Evolutionary conservation across 2,888 invertebrate genomes (phyloP).

Genomic region (Anoplius nigerrimus): DNA sequence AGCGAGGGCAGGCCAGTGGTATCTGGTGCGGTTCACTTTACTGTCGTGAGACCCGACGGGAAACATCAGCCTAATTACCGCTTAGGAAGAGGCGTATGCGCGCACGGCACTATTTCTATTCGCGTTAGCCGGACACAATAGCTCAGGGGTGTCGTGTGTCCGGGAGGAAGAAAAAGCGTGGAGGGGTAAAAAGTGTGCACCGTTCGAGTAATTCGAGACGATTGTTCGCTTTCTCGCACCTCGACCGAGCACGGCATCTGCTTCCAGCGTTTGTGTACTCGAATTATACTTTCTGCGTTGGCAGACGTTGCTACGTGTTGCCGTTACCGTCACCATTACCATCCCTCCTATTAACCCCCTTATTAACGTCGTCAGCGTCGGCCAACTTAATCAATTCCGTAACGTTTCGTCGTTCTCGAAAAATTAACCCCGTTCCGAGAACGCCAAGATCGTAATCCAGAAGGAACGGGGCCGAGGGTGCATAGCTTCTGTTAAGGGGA

Average conservation of each 20-base stretch:
- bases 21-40: conserved; percentile 55
- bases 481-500: too few species aligned
- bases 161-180: conserved; percentile 29
- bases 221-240: conserved; percentile 20
- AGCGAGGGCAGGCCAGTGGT: conserved; percentile 41
- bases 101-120: conserved; percentile 42
- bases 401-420: too few species aligned
- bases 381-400: too few species aligned
- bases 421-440: too few species aligned
- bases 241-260: conserved; percentile 42
- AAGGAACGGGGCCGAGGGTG: too few species aligned
- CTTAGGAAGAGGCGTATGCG: not conserved
- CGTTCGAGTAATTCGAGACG: conserved; percentile 29
- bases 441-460: too few species aligned
- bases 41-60: conserved; percentile 40
- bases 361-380: too few species aligned
- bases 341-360: too few species aligned
- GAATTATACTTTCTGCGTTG: conserved; percentile 34
- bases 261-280: conserved; percentile 44
- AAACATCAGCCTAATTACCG: conserved; percentile 57
- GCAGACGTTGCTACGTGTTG: conserved; percentile 12
- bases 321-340: not conserved
- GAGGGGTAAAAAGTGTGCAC: conserved; percentile 12
- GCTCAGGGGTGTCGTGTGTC: conserved; percentile 53
- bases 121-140: conserved; percentile 15